phyloP scores from a whole-genome alignment of 2,113 vertebrate species.

The Corapipo altera region DNA sequence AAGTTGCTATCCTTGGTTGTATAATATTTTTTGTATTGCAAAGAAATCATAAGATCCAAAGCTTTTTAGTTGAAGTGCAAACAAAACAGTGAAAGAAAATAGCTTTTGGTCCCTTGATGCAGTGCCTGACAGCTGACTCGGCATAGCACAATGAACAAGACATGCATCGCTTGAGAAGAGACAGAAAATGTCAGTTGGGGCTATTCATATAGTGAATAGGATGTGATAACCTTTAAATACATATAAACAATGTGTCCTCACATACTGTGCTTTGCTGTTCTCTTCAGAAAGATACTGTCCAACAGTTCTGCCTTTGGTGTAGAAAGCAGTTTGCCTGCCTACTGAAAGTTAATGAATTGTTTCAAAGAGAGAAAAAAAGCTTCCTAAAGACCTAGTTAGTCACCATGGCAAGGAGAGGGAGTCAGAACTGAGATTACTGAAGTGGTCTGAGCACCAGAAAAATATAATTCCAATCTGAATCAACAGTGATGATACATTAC shows the following conservation, averaged over 20 bases:
- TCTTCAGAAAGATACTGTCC: slow-evolving; percentile 44
- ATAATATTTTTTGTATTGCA: slow-evolving; percentile 31
- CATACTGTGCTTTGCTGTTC: slow-evolving; percentile 49
- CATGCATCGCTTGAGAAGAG: slow-evolving; percentile 61
- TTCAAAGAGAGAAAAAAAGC: not conserved
- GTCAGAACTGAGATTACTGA: not conserved
- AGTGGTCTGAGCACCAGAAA: not conserved
- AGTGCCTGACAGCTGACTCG: slow-evolving; percentile 59
- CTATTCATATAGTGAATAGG: slow-evolving; percentile 57
- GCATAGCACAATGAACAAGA: slow-evolving; percentile 63
- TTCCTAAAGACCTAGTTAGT: not conserved
- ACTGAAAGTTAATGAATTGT: not conserved
- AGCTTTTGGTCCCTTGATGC: slow-evolving; percentile 51
- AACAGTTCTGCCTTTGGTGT: not conserved
- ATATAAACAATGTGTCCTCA: slow-evolving; percentile 68
- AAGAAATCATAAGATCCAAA: slow-evolving; percentile 59
- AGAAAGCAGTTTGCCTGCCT: not conserved
- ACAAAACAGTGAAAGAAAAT: slow-evolving; percentile 60
- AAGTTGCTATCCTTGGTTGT: slow-evolving; percentile 12
- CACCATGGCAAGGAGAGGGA: not conserved
- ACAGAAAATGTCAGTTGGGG: slow-evolving; percentile 61
- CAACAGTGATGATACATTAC: not conserved
- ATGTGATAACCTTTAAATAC: slow-evolving; percentile 71
- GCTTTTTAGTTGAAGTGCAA: slow-evolving; percentile 61
- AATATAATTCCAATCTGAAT: not conserved